Percentiles rank a stretch among this genome's conserved stretches.
Evolutionary conservation across 1,140 invertebrate genomes (phyloP).

Genomic region (Babylonia areolata): DNA sequence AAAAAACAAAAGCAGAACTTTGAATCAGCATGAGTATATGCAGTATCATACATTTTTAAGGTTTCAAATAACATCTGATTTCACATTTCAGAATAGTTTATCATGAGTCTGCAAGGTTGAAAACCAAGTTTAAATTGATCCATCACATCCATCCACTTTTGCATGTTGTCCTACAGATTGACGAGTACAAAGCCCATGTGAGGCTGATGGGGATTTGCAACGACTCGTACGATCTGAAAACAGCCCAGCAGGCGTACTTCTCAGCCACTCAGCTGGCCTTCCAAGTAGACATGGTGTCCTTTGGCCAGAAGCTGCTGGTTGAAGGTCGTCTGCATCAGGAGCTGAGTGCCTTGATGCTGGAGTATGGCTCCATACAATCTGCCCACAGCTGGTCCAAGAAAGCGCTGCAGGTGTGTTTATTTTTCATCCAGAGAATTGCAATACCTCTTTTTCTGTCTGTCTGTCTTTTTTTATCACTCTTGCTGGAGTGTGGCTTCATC

Average conservation of each 20-base stretch:
- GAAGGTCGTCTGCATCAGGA: constrained; percentile 59
- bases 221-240: constrained; percentile 61
- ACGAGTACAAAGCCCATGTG: constrained; percentile 64
- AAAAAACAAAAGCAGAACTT: too few species aligned
- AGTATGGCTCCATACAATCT: constrained; percentile 66
- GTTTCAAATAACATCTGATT: too few species aligned
- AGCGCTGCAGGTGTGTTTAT: constrained; percentile 61
- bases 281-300: constrained; percentile 71
- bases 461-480: too few species aligned
- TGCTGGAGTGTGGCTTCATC: constrained; percentile 68
- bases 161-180: constrained; percentile 36
- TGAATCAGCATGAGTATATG: too few species aligned
- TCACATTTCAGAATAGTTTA: too few species aligned
- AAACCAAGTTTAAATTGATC: too few species aligned
- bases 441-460: too few species aligned
- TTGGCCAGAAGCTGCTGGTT: constrained; percentile 66
- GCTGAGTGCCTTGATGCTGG: constrained; percentile 63
- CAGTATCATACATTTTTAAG: too few species aligned
- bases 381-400: constrained; percentile 63
- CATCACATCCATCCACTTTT: too few species aligned
- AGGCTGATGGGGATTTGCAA: constrained; percentile 70
- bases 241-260: constrained; percentile 61
- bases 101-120: too few species aligned
- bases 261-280: constrained; percentile 61
- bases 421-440: too few species aligned